Conservation (phyloP, 2,888 invertebrate species). For the Cataglyphis cursor region DNA sequence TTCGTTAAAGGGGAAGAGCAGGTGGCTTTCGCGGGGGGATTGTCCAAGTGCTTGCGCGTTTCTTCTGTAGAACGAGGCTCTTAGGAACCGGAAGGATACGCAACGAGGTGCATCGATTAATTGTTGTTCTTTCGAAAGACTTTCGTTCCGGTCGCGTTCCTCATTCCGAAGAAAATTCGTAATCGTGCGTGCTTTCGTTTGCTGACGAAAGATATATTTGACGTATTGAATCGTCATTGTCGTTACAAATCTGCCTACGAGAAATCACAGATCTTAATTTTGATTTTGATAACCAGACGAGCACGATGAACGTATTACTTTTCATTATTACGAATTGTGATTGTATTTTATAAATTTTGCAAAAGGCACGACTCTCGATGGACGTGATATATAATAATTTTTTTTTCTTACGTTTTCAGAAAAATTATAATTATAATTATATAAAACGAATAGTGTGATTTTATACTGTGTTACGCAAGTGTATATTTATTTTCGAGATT, state of each 20-base stretch:
- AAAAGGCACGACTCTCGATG: not conserved
- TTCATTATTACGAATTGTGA: not conserved
- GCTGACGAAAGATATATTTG: not conserved
- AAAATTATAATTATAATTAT: too few relatives aligned
- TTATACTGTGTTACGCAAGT: not conserved
- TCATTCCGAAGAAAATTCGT: conserved; percentile 1
- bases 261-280: not conserved
- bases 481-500: conserved; percentile 1
- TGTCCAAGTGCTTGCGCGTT: conserved; percentile 58
- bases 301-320: not conserved
- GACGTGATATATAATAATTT: not conserved
- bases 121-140: conserved; percentile 43
- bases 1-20: conserved; percentile 41
- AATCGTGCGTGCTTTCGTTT: not conserved
- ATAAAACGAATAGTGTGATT: not conserved
- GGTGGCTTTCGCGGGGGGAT: conserved; percentile 16
- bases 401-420: not conserved
- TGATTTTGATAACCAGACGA: not conserved
- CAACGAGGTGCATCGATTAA: conserved; percentile 65
- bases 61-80: conserved; percentile 26
- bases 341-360: not conserved
- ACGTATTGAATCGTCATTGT: not conserved
- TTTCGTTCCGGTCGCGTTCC: not conserved
- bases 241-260: not conserved
- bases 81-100: conserved; percentile 50